Evolutionary conservation across 2,797 vertebrate genomes (phyloP).

Genomic region (Salmo trutta): DNA sequence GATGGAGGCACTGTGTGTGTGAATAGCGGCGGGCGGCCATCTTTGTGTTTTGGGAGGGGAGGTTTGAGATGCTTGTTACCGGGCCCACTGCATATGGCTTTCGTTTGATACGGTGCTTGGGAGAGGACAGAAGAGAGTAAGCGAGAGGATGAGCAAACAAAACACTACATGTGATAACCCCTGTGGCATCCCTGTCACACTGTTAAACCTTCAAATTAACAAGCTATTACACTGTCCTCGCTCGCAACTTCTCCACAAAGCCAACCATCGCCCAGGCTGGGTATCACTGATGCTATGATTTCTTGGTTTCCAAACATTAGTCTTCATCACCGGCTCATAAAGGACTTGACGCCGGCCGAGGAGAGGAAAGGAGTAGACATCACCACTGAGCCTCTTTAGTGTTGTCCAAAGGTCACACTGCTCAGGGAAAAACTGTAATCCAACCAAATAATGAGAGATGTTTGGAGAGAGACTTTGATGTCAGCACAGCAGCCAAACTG

Average conservation of each 20-base stretch:
- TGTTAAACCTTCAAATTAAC: constrained; percentile 20
- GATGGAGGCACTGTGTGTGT: constrained; percentile 1
- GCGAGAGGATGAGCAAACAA: neutral
- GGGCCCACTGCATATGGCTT: constrained; percentile 9
- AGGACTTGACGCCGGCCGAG: neutral
- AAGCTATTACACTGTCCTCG: constrained; percentile 2
- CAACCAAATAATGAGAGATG: neutral
- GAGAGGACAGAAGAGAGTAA: constrained; percentile 16
- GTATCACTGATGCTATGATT: neutral
- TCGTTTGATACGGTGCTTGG: constrained; percentile 40
- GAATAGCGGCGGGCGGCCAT: constrained; percentile 7
- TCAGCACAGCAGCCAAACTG: neutral
- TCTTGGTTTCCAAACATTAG: neutral
- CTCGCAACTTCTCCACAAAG: neutral
- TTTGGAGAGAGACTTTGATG: constrained; percentile 1
- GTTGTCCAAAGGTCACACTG: neutral
- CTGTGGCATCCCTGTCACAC: constrained; percentile 13
- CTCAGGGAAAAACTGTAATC: constrained; percentile 1
- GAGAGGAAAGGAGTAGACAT: neutral
- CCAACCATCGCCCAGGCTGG: neutral
- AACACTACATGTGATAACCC: constrained; percentile 2
- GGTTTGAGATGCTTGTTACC: constrained; percentile 19
- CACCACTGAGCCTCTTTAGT: neutral
- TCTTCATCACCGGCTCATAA: neutral
- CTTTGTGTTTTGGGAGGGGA: constrained; percentile 31